Percentiles rank a stretch among this genome's conserved stretches.
Evolutionary conservation across 2,888 invertebrate genomes (phyloP).

Genomic region (Yponomeuta evonymella): DNA sequence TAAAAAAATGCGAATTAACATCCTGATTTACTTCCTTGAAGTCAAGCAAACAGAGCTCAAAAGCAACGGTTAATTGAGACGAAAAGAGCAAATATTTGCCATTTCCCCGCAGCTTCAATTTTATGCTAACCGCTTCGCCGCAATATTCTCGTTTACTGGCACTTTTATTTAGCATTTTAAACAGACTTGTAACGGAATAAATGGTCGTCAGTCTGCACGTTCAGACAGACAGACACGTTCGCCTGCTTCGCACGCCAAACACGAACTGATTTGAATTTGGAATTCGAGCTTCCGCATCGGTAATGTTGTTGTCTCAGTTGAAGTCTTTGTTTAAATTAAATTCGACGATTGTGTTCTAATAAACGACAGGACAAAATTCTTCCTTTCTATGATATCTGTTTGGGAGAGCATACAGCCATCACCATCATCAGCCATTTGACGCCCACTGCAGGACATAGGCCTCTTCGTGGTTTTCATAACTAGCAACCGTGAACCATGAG

Average conservation of each 20-base stretch:
- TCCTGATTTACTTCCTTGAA: neutral
- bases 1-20: too few species aligned
- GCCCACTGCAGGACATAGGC: too few species aligned
- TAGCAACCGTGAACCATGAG: too few species aligned
- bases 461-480: too few species aligned
- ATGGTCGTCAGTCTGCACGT: constrained; percentile 46
- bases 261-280: constrained; percentile 73
- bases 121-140: neutral
- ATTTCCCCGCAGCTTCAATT: neutral
- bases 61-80: neutral
- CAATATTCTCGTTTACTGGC: neutral
- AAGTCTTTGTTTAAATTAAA: constrained; percentile 1
- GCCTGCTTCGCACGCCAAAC: constrained; percentile 59
- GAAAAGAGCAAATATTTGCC: neutral
- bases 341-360: neutral
- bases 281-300: constrained; percentile 53
- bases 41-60: neutral
- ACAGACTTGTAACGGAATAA: constrained; percentile 65
- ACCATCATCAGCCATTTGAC: too few species aligned
- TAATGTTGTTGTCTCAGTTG: constrained; percentile 25
- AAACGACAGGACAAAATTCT: too few species aligned
- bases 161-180: constrained; percentile 57
- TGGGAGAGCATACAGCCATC: too few species aligned
- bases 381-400: too few species aligned
- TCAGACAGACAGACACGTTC: constrained; percentile 65